A percentile compares a stretch with the other conserved stretches of the same genome.
phyloP scores from a whole-genome alignment of 1,140 invertebrate species.

The Rhysida immarginata region DNA sequence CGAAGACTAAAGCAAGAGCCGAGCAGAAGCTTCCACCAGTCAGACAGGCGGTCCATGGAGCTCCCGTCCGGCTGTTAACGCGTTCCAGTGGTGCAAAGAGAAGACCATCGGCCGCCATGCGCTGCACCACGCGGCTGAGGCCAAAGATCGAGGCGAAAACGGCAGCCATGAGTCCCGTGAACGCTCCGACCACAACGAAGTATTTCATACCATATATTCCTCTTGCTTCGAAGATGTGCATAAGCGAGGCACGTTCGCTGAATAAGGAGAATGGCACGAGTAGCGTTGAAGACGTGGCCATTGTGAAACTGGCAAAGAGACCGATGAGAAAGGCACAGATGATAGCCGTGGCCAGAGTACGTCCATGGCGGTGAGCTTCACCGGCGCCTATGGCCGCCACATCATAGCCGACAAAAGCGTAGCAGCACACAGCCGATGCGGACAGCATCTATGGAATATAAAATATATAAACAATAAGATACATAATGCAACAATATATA shows the following conservation, averaged over 20 bases:
- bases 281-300: conserved; percentile 5
- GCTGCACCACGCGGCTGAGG: conserved; percentile 12
- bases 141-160: conserved; percentile 8
- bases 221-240: conserved; percentile 9
- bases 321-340: conserved; percentile 9
- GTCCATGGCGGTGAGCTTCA: neutral
- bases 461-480: too few species aligned
- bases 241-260: conserved; percentile 5
- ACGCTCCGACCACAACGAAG: conserved; percentile 11
- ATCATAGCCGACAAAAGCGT: conserved; percentile 9
- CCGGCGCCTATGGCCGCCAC: neutral
- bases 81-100: conserved; percentile 21
- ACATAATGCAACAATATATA: neutral
- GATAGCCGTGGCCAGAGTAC: conserved; percentile 1
- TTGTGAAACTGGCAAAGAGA: conserved; percentile 7
- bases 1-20: conserved; percentile 9
- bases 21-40: conserved; percentile 1
- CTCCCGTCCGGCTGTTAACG: neutral
- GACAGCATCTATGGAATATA: conserved; percentile 17
- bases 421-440: conserved; percentile 13
- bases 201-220: conserved; percentile 11
- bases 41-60: conserved; percentile 4
- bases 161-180: conserved; percentile 6
- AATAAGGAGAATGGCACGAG: conserved; percentile 9
- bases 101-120: conserved; percentile 31